phyloP scores from a whole-genome alignment of 1,140 invertebrate genomes.

The Caenorhabditis latens region DNA sequence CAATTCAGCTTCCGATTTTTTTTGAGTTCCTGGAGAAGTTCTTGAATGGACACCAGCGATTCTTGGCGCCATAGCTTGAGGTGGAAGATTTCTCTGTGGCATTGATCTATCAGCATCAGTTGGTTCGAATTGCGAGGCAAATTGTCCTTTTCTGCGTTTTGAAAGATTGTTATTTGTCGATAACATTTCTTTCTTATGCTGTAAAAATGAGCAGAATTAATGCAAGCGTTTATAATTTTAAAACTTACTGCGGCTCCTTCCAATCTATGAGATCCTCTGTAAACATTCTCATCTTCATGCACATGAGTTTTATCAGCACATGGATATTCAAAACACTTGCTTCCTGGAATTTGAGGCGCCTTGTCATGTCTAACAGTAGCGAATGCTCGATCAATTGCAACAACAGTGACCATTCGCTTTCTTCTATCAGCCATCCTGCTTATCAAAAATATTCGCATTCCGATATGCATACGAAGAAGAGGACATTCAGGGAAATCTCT shows the following conservation, averaged over 20 bases:
- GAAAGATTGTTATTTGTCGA: conserved; percentile 22
- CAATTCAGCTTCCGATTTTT: neutral
- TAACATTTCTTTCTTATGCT: neutral
- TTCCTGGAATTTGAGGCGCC: neutral
- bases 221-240: too few relatives aligned
- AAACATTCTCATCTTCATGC: conserved; percentile 47
- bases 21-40: neutral
- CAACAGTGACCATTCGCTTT: neutral
- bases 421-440: neutral
- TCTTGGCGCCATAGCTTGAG: too few relatives aligned
- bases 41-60: too few relatives aligned
- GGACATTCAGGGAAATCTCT: conserved; percentile 44
- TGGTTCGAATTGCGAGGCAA: conserved; percentile 12
- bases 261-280: conserved; percentile 48
- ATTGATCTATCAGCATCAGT: neutral
- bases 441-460: neutral
- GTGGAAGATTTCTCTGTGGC: neutral
- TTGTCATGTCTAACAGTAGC: neutral
- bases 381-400: conserved; percentile 41
- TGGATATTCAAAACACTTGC: conserved; percentile 37
- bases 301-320: neutral
- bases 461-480: conserved; percentile 3
- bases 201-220: neutral
- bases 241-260: conserved; percentile 10
- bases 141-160: neutral